Conservation (phyloP, 2,797 vertebrate species). For the Pterois miles region DNA sequence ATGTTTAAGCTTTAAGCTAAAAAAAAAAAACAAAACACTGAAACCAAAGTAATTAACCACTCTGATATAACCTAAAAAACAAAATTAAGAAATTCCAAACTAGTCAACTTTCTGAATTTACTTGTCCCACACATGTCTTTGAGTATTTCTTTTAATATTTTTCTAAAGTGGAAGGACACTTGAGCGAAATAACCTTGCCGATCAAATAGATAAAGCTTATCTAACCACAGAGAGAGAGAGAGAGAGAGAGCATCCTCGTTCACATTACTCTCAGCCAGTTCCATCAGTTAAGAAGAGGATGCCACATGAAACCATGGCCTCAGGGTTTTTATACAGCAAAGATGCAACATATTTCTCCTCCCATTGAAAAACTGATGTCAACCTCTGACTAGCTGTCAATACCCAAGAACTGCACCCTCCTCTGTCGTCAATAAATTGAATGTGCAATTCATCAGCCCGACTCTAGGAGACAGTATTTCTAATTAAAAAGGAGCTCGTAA, state of each 20-base stretch:
- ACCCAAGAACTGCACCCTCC: conserved; percentile 38
- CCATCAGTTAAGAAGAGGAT: conserved; percentile 63
- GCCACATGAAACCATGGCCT: conserved; percentile 60
- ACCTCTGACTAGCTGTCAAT: conserved; percentile 58
- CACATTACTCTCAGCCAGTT: conserved; percentile 27
- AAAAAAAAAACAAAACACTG: background rate
- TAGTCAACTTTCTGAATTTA: background rate
- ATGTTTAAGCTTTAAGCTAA: background rate
- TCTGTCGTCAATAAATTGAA: conserved; percentile 74
- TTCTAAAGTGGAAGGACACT: background rate
- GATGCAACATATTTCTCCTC: conserved; percentile 55
- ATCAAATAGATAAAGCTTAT: conserved; percentile 17
- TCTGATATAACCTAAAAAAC: background rate
- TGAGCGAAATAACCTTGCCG: conserved; percentile 27
- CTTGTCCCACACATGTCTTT: conserved; percentile 4
- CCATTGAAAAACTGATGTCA: conserved; percentile 50
- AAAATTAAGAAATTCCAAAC: background rate
- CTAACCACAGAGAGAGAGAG: conserved; percentile 6
- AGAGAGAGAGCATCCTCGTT: conserved; percentile 14
- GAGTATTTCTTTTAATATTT: background rate
- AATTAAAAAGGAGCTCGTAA: conserved; percentile 89
- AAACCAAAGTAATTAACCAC: background rate
- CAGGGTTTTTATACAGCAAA: conserved; percentile 49
- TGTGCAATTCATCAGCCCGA: conserved; percentile 83
- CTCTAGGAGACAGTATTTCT: conserved; percentile 86